Conservation (phyloP, 2,888 invertebrate genomes). For the Euzophera pinguis region DNA sequence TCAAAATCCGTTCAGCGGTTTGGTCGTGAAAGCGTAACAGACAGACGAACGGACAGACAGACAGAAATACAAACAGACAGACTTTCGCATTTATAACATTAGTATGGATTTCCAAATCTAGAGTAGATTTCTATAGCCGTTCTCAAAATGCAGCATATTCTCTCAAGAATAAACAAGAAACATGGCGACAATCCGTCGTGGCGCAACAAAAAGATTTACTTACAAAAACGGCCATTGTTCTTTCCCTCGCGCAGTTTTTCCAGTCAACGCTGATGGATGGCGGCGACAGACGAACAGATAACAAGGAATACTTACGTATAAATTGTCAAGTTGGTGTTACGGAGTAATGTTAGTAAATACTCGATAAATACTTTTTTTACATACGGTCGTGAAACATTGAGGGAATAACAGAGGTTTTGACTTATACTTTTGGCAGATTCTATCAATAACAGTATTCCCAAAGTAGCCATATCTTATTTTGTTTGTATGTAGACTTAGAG, state of each 20-base stretch:
- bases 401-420: too few relatives aligned
- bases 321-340: not conserved
- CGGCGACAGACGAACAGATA: conserved; percentile 32
- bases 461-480: too few relatives aligned
- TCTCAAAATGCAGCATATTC: not conserved
- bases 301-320: conserved; percentile 13
- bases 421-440: too few relatives aligned
- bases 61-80: too few relatives aligned
- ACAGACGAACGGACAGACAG: too few relatives aligned
- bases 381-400: too few relatives aligned
- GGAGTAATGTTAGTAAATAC: not conserved
- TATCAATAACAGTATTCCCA: too few relatives aligned
- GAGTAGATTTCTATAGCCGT: not conserved
- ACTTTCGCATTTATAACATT: too few relatives aligned
- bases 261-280: conserved; percentile 23
- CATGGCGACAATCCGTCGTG: conserved; percentile 6
- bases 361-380: too few relatives aligned
- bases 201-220: conserved; percentile 10
- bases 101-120: not conserved
- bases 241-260: conserved; percentile 15
- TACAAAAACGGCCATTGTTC: conserved; percentile 5
- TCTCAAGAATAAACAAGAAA: not conserved
- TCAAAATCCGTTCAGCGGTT: too few relatives aligned
- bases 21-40: too few relatives aligned
- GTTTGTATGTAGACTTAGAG: too few relatives aligned